These are phyloP conservation scores for Pinna nobilis DNA, from an alignment of 1,140 invertebrate genomes.

Conservation along the genomic window DNA sequence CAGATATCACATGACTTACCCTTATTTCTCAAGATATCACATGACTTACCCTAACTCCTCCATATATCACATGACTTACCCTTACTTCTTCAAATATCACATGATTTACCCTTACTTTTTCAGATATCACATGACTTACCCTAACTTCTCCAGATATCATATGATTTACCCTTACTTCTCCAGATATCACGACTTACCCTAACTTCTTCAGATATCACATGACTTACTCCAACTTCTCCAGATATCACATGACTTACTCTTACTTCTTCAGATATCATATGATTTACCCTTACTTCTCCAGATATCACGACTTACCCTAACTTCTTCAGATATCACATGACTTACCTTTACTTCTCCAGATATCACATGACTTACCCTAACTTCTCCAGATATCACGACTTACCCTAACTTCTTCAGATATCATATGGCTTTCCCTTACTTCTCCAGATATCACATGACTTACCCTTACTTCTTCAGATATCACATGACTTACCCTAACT, in stretches of 20 bases:
- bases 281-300: too few species aligned
- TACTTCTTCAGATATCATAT: too few species aligned
- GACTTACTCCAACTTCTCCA: neutral
- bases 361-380: neutral
- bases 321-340: neutral
- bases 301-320: neutral
- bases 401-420: neutral
- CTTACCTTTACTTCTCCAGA: neutral
- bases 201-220: neutral
- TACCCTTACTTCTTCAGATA: neutral
- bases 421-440: neutral
- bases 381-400: too few species aligned
- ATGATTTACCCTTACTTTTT: slow-evolving; percentile 83
- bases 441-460: neutral
- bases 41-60: slow-evolving; percentile 83
- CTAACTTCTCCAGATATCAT: neutral
- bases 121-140: slow-evolving; percentile 76
- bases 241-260: neutral
- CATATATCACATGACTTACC: slow-evolving; percentile 78
- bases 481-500: slow-evolving; percentile 81
- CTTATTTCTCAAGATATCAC: neutral
- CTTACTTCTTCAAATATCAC: neutral
- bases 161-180: too few species aligned
- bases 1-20: slow-evolving; percentile 78
- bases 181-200: neutral